Conservation (phyloP, 1,140 invertebrate species). For the Drosophila ananassae region DNA sequence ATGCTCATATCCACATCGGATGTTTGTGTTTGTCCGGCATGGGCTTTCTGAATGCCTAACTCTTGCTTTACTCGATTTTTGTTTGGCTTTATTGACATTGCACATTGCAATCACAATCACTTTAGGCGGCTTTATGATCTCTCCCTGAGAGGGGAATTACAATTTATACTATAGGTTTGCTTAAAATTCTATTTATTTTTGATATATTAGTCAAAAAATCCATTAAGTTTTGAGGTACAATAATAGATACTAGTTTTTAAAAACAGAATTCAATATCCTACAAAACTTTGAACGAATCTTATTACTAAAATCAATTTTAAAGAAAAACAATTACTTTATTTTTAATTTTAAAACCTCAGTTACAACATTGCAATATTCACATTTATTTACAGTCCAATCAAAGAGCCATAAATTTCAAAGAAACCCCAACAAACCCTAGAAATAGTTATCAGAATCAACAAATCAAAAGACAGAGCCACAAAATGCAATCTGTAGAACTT, state of each 20-base stretch:
- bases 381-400: not conserved
- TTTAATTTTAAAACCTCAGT: not conserved
- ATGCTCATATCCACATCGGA: slow-evolving; percentile 47
- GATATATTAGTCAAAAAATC: not conserved
- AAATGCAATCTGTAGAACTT: slow-evolving; percentile 59
- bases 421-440: slow-evolving; percentile 22
- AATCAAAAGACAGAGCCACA: slow-evolving; percentile 58
- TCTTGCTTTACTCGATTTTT: slow-evolving; percentile 28
- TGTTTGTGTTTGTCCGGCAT: slow-evolving; percentile 69
- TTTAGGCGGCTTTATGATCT: slow-evolving; percentile 48
- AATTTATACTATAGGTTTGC: too few relatives aligned
- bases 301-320: too few relatives aligned
- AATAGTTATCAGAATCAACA: slow-evolving; percentile 54
- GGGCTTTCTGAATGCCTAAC: slow-evolving; percentile 61
- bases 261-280: too few relatives aligned
- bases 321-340: too few relatives aligned
- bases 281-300: too few relatives aligned
- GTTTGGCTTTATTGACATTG: slow-evolving; percentile 57
- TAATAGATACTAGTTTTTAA: too few relatives aligned
- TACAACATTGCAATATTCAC: not conserved
- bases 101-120: slow-evolving; percentile 74
- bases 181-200: not conserved
- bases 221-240: too few relatives aligned
- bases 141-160: not conserved
- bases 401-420: slow-evolving; percentile 19